Base-by-base conservation (phyloP, 1,140 invertebrate species). In the Heliconius nattereri region DNA sequence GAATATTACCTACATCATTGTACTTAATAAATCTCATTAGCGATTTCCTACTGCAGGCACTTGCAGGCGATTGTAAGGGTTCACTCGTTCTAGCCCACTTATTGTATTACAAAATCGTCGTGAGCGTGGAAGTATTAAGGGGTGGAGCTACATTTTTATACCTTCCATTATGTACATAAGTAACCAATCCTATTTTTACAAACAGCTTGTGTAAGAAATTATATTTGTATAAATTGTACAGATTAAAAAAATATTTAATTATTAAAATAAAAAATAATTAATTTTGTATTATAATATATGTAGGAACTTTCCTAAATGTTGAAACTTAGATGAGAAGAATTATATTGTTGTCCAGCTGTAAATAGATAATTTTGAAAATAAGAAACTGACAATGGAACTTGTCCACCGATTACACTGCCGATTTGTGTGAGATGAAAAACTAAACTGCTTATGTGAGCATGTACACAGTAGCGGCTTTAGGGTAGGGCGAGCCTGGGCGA, bases 61-160 rank as follows among this genome's bases (percentile, higher is more conserved):
- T 52, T 82, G 77, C 83, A 84, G 82, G 84, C 76, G 70, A 78
- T 91, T 90, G 70, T 91, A 89, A 83, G 90, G 90, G 85, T 90
- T 90, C 89, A 80, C 79, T 86, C 84, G 83, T 85, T 80, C 81
- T 85, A 81, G 82, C 80, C 84, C 85, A 87, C 84, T 85, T 89
- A 86, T 86, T 85, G 85, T 85, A 91, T 89, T 89, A 90, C 75
- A 85, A 89, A 90, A 91, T 89, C 89, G 88, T 86, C 79, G 90
- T 87, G 85, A 29, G 26, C n/a, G 89, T 85, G 84, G 83, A 83
- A 84, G 76, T 81, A 23, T 83, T 81, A 88, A 89, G 84, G 86
- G 88, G 87, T 89, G 85, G 80, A 82, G 73, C 74, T 81, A 57
- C 54, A n/a, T 23, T 66, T 66, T 29, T 66, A 66, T 26, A 66